Percentiles rank a stretch among this genome's conserved stretches.
phyloP scores from a whole-genome alignment of 1,140 invertebrate species.

The Pomacea maculata region DNA sequence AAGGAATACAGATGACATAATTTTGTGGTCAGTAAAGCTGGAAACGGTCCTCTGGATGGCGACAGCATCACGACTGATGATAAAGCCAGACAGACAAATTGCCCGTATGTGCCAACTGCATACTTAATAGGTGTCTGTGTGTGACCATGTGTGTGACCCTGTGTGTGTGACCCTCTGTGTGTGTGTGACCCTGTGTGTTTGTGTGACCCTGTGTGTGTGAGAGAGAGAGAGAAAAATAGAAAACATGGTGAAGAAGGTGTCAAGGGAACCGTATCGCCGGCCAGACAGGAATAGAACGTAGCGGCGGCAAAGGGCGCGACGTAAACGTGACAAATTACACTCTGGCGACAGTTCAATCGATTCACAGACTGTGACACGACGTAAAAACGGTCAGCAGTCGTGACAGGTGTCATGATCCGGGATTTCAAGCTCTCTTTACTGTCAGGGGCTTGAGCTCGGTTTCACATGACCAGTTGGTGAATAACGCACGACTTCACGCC shows the following conservation, averaged over 20 bases:
- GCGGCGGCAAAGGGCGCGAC: too few species aligned
- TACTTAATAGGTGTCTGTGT: not conserved
- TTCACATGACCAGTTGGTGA: too few species aligned
- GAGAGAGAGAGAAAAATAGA: not conserved
- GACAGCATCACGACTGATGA: not conserved
- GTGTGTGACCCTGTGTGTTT: not conserved
- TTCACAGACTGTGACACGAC: too few species aligned
- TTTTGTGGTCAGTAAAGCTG: not conserved
- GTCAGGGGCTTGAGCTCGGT: too few species aligned
- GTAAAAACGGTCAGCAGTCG: too few species aligned
- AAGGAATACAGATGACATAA: not conserved
- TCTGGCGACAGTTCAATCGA: too few species aligned
- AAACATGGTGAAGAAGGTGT: not conserved
- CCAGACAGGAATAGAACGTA: too few species aligned
- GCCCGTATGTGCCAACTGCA: not conserved
- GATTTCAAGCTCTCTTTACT: too few species aligned
- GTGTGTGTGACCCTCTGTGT: not conserved
- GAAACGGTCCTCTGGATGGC: not conserved
- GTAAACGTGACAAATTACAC: too few species aligned
- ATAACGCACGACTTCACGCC: too few species aligned
- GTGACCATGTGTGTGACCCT: not conserved
- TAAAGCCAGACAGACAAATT: not conserved
- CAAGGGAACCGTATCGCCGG: not conserved
- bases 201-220: constrained; percentile 6
- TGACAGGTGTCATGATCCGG: too few species aligned